phyloP scores from a whole-genome alignment of 2,888 invertebrate species.

The Hirtodrosophila duncani region DNA sequence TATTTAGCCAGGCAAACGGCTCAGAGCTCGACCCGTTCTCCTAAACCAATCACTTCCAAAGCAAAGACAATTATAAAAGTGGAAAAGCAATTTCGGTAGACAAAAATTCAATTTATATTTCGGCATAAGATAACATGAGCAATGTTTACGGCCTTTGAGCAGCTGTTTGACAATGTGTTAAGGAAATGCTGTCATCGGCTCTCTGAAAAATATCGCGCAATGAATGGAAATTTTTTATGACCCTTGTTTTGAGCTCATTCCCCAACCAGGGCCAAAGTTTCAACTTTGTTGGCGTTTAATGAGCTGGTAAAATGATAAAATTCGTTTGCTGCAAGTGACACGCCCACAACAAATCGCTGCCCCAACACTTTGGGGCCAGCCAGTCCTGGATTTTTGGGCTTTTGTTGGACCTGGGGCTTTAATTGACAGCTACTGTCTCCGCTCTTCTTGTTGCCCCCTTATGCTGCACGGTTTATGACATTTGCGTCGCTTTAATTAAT shows the following conservation, averaged over 20 bases:
- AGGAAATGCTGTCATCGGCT: too few relatives aligned
- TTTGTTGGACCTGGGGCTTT: slow-evolving; percentile 21
- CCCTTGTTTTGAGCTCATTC: slow-evolving; percentile 40
- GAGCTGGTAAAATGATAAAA: too few relatives aligned
- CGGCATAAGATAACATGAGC: too few relatives aligned
- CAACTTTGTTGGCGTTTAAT: slow-evolving; percentile 11
- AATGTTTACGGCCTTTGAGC: too few relatives aligned
- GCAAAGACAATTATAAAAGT: too few relatives aligned
- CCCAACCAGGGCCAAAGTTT: too few relatives aligned
- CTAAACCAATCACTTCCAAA: too few relatives aligned
- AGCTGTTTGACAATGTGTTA: too few relatives aligned
- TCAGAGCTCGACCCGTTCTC: too few relatives aligned
- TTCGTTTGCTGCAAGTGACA: slow-evolving; percentile 15
- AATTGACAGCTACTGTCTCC: slow-evolving; percentile 46
- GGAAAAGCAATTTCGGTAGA: too few relatives aligned
- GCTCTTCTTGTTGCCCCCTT: slow-evolving; percentile 24
- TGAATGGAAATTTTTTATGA: slow-evolving; percentile 33
- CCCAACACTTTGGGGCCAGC: slow-evolving; percentile 14
- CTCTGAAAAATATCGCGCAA: slow-evolving; percentile 16
- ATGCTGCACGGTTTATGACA: slow-evolving; percentile 52
- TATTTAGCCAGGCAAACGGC: too few relatives aligned
- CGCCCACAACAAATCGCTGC: slow-evolving; percentile 32
- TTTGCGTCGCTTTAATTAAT: slow-evolving; percentile 59
- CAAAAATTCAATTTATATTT: too few relatives aligned
- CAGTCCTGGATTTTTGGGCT: slow-evolving; percentile 17